Evolutionary conservation across 2,797 vertebrate genomes (phyloP).

Genomic region (Perodicticus potto): DNA sequence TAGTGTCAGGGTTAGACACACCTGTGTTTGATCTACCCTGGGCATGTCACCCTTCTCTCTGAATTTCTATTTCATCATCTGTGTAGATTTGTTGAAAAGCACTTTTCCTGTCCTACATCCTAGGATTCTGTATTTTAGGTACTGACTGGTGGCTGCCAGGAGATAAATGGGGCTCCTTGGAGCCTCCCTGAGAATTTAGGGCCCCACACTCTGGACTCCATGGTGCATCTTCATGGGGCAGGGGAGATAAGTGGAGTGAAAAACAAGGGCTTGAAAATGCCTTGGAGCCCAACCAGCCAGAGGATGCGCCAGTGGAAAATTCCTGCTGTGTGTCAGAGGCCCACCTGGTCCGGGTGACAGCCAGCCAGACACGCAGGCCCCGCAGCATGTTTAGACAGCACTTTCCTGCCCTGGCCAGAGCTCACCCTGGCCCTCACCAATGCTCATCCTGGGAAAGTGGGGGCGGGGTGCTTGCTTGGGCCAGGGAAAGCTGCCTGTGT

Average conservation of each 20-base stretch:
- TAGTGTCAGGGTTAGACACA: neutral
- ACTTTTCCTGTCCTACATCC: neutral
- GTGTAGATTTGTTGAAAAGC: neutral
- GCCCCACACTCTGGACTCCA: neutral
- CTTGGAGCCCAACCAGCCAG: conserved; percentile 80
- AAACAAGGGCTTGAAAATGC: conserved; percentile 51
- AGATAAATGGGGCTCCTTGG: neutral
- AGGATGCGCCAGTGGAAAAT: conserved; percentile 83
- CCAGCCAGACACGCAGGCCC: conserved; percentile 75
- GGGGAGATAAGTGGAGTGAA: conserved; percentile 51
- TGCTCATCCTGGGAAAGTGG: neutral
- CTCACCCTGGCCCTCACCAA: conserved; percentile 2
- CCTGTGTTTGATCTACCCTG: neutral
- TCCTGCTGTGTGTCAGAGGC: conserved; percentile 83
- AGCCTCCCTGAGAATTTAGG: neutral
- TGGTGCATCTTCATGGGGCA: neutral
- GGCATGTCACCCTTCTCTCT: neutral
- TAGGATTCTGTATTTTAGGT: conserved; percentile 59
- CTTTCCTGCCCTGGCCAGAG: conserved; percentile 73
- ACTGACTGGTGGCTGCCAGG: neutral
- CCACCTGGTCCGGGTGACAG: conserved; percentile 83
- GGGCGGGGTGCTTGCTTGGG: neutral
- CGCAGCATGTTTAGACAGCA: conserved; percentile 73
- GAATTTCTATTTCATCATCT: neutral
- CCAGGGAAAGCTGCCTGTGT: neutral